phyloP scores from a whole-genome alignment of 2,888 invertebrate genomes.

The Mythimna pallens region DNA sequence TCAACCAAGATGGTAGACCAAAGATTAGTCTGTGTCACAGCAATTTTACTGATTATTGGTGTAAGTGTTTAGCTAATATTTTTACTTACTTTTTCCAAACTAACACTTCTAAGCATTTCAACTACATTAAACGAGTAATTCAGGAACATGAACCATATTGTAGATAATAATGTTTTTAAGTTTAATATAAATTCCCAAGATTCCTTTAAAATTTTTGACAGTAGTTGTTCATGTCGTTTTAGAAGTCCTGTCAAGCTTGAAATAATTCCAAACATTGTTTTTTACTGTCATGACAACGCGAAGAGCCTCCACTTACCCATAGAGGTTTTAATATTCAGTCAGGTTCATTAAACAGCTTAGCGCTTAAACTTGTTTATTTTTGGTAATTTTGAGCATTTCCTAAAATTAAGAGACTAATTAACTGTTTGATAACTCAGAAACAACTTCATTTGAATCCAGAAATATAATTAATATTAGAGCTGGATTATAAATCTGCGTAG shows the following conservation, averaged over 20 bases:
- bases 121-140: constrained; percentile 80
- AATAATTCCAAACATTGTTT: constrained; percentile 77
- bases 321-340: constrained; percentile 2
- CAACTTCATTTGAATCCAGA: background rate
- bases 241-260: constrained; percentile 76
- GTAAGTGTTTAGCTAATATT: constrained; percentile 45
- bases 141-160: constrained; percentile 82
- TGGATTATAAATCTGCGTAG: background rate
- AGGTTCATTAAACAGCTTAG: background rate
- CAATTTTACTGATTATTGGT: constrained; percentile 36
- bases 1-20: constrained; percentile 50
- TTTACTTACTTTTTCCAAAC: constrained; percentile 81
- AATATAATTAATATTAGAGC: background rate
- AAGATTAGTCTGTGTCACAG: constrained; percentile 29
- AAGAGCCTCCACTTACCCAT: background rate
- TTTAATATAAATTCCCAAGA: constrained; percentile 78
- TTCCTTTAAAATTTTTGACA: constrained; percentile 83
- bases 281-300: constrained; percentile 68
- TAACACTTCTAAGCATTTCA: constrained; percentile 86
- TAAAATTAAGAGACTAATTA: background rate
- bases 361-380: background rate
- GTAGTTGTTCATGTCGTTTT: constrained; percentile 75
- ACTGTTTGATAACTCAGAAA: background rate
- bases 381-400: background rate
- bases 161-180: constrained; percentile 77